Percentiles rank a stretch among this genome's conserved stretches.
These are phyloP conservation scores for Batillaria attramentaria DNA, from an alignment of 1,140 invertebrate genomes.

Conservation along the genomic window DNA sequence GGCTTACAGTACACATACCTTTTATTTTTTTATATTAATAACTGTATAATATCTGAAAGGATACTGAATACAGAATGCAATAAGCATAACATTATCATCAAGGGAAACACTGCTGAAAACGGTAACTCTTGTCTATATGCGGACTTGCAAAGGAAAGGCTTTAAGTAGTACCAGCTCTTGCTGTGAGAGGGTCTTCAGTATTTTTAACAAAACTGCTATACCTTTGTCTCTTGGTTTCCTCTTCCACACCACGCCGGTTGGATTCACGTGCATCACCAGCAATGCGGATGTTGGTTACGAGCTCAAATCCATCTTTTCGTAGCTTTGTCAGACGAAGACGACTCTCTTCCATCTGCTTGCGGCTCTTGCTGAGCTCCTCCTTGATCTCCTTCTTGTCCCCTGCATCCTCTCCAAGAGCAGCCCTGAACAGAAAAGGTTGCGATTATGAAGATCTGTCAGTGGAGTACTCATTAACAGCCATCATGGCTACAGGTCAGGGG, in stretches of 20 bases:
- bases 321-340: slow-evolving; percentile 67
- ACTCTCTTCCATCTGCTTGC: slow-evolving; percentile 71
- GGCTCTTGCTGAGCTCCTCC: slow-evolving; percentile 68
- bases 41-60: too few relatives aligned
- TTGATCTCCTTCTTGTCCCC: slow-evolving; percentile 66
- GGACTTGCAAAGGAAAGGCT: not conserved
- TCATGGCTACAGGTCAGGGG: not conserved
- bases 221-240: slow-evolving; percentile 65
- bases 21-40: too few relatives aligned
- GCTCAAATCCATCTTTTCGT: slow-evolving; percentile 69
- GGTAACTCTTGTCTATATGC: too few relatives aligned
- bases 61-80: too few relatives aligned
- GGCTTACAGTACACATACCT: too few relatives aligned
- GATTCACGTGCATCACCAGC: slow-evolving; percentile 70
- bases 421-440: slow-evolving; percentile 56
- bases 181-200: too few relatives aligned
- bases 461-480: not conserved
- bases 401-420: slow-evolving; percentile 64
- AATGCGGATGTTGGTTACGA: slow-evolving; percentile 71
- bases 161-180: too few relatives aligned
- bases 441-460: not conserved
- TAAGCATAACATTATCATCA: too few relatives aligned
- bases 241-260: slow-evolving; percentile 65
- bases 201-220: slow-evolving; percentile 27
- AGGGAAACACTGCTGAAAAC: too few relatives aligned